These are phyloP conservation scores for Bufotes viridis DNA, from an alignment of 2,797 vertebrate genomes.

Conservation along the genomic window DNA sequence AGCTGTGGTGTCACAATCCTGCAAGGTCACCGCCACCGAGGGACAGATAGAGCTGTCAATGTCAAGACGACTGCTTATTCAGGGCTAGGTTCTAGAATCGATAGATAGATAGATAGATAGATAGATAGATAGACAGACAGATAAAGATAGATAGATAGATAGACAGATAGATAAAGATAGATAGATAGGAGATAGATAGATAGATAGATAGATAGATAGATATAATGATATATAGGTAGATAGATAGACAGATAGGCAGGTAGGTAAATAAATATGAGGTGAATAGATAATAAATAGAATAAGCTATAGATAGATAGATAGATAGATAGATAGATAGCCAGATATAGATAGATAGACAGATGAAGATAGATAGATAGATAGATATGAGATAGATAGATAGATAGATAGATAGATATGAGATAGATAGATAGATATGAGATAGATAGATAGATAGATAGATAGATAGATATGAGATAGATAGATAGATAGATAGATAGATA, in stretches of 20 bases:
- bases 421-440: too few relatives aligned
- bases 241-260: background rate
- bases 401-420: background rate
- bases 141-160: background rate
- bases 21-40: constrained; percentile 25
- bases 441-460: too few relatives aligned
- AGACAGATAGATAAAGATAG: too few relatives aligned
- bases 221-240: background rate
- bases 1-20: background rate
- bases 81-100: background rate
- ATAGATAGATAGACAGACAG: too few relatives aligned
- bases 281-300: background rate
- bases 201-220: constrained; percentile 1
- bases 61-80: background rate
- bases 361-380: background rate
- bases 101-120: background rate
- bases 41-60: background rate
- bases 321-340: background rate
- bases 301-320: background rate
- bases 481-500: too few relatives aligned
- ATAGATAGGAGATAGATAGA: too few relatives aligned
- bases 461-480: too few relatives aligned
- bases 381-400: background rate
- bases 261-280: background rate
- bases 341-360: background rate